Base-by-base conservation (phyloP, 1,140 invertebrate species). In the Drosophila albomicans region DNA sequence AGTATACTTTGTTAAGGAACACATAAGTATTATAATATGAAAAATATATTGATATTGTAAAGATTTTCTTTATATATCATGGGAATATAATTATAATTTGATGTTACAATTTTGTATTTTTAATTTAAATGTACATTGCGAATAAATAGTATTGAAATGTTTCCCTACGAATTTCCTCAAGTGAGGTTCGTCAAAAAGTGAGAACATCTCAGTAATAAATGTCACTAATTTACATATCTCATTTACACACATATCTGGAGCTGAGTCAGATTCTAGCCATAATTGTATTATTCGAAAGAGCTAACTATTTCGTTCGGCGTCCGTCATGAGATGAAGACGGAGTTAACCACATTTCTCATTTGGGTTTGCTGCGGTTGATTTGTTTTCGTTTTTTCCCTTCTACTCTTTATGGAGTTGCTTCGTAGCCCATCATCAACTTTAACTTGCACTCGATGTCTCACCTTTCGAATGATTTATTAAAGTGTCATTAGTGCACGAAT, bases 401-500 rank as follows among this genome's bases (percentile, higher is more conserved):
- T 45, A 28, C n/a, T 57, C 58, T 75, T 70, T 74, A 56, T 56
- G 71, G 56, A 15, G 57, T 59, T 64, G 67, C 65, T 77, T 81
- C 76, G 66, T 59, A 45, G 45, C 62, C 67, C 82, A 88, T 87
- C 82, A 87, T 71, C 84, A 78, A 78, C 85, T 72, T 84, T 88
- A 88, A 79, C 85, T 89, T 91, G 84, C 89, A 91, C 82, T 91
- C 90, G 82, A 91, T 82, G 89, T 91, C 90, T 91, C 90, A 91
- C 90, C 90, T 91, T 91, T 91, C 89, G 81, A 91, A 91, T 91
- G 90, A 91, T 91, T 91, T 91, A 91, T 91, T 91, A 89, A 91
- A 81, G 85, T 91, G 90, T 91, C 90, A 91, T 91, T 91, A 91
- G 90, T 86, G 82, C 82, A 87, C 82, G 80, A 87, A 73, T 81